Evolutionary conservation across 2,797 vertebrate species (phyloP).

Genomic region (Crypturellus tataupa): DNA sequence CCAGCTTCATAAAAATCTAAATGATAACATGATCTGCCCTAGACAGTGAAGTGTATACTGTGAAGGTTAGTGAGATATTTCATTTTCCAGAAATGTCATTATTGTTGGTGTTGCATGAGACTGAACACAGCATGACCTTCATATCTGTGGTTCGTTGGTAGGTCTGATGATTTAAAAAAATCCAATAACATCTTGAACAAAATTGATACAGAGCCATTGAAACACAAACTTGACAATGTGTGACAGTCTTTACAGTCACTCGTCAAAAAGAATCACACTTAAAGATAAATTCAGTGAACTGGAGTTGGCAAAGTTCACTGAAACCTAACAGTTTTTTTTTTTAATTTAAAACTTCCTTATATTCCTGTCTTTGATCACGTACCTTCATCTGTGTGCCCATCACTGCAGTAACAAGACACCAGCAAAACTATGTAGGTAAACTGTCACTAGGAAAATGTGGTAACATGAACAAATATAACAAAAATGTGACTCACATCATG

Average conservation of each 20-base stretch:
- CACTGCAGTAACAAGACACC: background rate
- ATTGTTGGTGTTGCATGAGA: background rate
- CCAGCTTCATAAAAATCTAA: background rate
- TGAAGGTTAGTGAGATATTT: background rate
- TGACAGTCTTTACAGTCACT: slow-evolving; percentile 9
- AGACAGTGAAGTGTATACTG: background rate
- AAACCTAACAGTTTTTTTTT: background rate
- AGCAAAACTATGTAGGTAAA: background rate
- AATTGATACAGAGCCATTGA: background rate
- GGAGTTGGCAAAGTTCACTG: background rate
- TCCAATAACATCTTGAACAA: background rate
- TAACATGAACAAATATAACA: background rate
- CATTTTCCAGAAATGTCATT: slow-evolving; percentile 18
- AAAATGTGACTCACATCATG: background rate
- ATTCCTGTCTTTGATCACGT: background rate
- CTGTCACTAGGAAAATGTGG: background rate
- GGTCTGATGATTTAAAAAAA: background rate
- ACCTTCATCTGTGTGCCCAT: fast-evolving
- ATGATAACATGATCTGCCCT: background rate
- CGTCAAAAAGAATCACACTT: slow-evolving; percentile 21
- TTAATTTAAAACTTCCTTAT: background rate
- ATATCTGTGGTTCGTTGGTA: background rate
- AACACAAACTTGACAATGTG: background rate
- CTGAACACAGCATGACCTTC: background rate
- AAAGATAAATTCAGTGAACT: slow-evolving; percentile 8